Percentiles rank a stretch among this genome's conserved stretches.
Evolutionary conservation across 2,888 invertebrate genomes (phyloP).

Genomic region (Scelioninae gen. 1): DNA sequence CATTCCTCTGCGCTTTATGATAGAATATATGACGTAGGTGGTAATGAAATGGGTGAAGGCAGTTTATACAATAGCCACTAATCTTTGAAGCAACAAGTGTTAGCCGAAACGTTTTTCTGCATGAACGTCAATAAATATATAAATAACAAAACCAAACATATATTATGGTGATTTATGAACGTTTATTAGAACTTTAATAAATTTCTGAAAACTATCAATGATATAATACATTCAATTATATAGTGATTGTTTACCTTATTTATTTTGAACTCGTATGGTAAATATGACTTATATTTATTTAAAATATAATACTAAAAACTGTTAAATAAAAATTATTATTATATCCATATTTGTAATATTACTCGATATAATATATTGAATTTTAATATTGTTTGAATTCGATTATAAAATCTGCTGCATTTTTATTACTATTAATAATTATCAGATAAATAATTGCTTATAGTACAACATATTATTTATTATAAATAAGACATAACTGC

Average conservation of each 20-base stretch:
- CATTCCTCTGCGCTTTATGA: conserved; percentile 1
- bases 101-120: conserved; percentile 77
- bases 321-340: too few species aligned
- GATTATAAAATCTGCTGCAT: too few species aligned
- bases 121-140: conserved; percentile 75
- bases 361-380: too few species aligned
- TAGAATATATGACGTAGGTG: conserved; percentile 78
- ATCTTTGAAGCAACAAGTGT: conserved; percentile 80
- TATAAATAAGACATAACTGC: conserved; percentile 40
- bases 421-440: too few species aligned
- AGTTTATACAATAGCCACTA: conserved; percentile 76
- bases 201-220: conserved; percentile 5
- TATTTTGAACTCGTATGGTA: too few species aligned
- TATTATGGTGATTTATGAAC: conserved; percentile 51
- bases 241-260: too few species aligned
- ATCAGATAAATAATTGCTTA: neutral
- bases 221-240: too few species aligned
- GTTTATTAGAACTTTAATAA: conserved; percentile 14
- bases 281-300: too few species aligned
- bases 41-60: conserved; percentile 82
- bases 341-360: too few species aligned
- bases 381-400: too few species aligned
- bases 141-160: conserved; percentile 74
- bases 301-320: too few species aligned
- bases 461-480: too few species aligned